These are phyloP conservation scores for Trachymyrmex septentrionalis DNA, from an alignment of 1,140 invertebrate species.

Conservation along the genomic window DNA sequence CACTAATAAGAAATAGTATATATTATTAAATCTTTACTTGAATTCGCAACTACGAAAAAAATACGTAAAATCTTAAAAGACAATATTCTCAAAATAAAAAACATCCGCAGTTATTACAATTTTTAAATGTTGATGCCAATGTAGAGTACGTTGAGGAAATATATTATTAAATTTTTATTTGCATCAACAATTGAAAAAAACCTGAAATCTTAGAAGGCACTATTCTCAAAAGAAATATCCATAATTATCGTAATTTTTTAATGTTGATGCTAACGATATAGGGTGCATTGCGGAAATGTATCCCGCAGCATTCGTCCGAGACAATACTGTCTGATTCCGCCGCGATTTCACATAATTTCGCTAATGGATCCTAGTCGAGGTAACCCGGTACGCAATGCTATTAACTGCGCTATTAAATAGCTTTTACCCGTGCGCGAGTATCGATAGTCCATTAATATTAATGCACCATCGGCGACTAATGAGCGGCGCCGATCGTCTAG, in stretches of 20 bases:
- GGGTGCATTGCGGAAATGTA: not conserved
- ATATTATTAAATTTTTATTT: not conserved
- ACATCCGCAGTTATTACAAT: not conserved
- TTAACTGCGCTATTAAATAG: slow-evolving; percentile 74
- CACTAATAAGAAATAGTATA: not conserved
- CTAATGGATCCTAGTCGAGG: slow-evolving; percentile 65
- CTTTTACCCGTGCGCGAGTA: slow-evolving; percentile 67
- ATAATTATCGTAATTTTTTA: not conserved
- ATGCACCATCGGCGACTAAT: slow-evolving; percentile 37
- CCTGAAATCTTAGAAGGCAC: not conserved
- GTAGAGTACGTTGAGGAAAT: not conserved
- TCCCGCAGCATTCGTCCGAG: slow-evolving; percentile 13
- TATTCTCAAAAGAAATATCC: not conserved
- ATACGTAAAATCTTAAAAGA: not conserved
- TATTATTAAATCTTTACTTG: not conserved
- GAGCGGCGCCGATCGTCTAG: slow-evolving; percentile 60
- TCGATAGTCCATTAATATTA: slow-evolving; percentile 75
- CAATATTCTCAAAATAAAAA: not conserved
- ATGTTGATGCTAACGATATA: not conserved
- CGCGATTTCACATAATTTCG: slow-evolving; percentile 69
- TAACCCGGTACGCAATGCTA: slow-evolving; percentile 62
- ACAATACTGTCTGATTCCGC: slow-evolving; percentile 62
- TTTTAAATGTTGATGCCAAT: not conserved
- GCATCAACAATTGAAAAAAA: not conserved
- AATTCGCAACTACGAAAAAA: not conserved